Evolutionary conservation across 2,888 invertebrate genomes (phyloP).

Genomic region (Azorinus chamasolen): DNA sequence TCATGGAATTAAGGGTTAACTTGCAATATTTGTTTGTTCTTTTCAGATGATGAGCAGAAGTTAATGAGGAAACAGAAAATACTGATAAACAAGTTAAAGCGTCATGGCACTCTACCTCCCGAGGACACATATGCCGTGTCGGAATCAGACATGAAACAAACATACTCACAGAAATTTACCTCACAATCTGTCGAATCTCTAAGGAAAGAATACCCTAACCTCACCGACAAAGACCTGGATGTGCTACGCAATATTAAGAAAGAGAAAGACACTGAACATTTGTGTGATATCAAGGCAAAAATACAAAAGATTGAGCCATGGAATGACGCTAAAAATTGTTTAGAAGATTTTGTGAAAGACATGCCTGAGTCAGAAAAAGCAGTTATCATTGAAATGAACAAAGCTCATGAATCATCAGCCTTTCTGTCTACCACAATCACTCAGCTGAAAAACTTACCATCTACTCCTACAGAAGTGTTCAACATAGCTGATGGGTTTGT

Average conservation of each 20-base stretch:
- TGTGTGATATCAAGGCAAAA: not conserved
- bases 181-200: conserved; percentile 56
- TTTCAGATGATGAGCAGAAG: conserved; percentile 82
- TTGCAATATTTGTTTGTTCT: conserved; percentile 9
- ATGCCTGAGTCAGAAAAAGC: conserved; percentile 61
- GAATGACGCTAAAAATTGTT: conserved; percentile 65
- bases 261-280: conserved; percentile 9
- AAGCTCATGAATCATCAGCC: conserved; percentile 72
- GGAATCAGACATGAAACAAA: conserved; percentile 51
- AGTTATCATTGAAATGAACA: conserved; percentile 68
- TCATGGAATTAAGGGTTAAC: no score
- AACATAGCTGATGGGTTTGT: conserved; percentile 84
- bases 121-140: conserved; percentile 73
- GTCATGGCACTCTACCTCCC: conserved; percentile 75
- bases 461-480: conserved; percentile 79
- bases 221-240: conserved; percentile 61
- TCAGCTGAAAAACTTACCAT: conserved; percentile 63
- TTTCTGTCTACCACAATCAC: conserved; percentile 77
- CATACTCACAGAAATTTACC: conserved; percentile 42
- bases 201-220: conserved; percentile 59
- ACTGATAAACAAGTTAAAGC: conserved; percentile 80
- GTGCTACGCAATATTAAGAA: conserved; percentile 56
- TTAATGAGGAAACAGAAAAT: conserved; percentile 81
- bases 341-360: conserved; percentile 50
- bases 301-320: conserved; percentile 49